A percentile compares a stretch with the other conserved stretches of the same genome.
phyloP scores from a whole-genome alignment of 2,113 vertebrate genomes.

The Philantomba maxwellii region DNA sequence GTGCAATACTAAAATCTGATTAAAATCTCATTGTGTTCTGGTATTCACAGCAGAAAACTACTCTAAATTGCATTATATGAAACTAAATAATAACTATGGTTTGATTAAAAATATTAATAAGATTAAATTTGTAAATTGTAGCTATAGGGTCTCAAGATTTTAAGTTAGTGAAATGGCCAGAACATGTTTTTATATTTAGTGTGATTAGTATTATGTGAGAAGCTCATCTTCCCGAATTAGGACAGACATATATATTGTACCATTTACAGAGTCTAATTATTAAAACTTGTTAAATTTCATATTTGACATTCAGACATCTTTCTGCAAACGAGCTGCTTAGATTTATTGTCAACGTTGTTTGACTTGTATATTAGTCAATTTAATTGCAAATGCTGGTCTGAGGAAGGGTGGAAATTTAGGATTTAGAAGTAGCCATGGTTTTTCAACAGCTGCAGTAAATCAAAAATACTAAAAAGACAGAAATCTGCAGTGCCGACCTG shows the following conservation, averaged over 20 bases:
- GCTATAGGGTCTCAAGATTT: slow-evolving; percentile 72
- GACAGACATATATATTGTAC: slow-evolving; percentile 67
- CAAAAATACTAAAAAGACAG: slow-evolving; percentile 32
- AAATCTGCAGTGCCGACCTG: not conserved
- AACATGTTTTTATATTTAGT: slow-evolving; percentile 68
- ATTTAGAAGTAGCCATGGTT: slow-evolving; percentile 68
- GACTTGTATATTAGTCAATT: slow-evolving; percentile 65
- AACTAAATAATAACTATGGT: slow-evolving; percentile 66
- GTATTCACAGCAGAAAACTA: slow-evolving; percentile 55
- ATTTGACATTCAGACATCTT: slow-evolving; percentile 69
- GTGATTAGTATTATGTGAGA: slow-evolving; percentile 72
- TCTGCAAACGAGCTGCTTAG: slow-evolving; percentile 51
- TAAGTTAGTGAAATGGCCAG: slow-evolving; percentile 79
- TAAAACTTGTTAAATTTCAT: slow-evolving; percentile 76
- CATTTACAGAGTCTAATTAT: slow-evolving; percentile 75
- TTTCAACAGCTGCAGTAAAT: slow-evolving; percentile 60
- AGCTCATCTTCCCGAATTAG: slow-evolving; percentile 71
- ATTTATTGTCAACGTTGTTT: slow-evolving; percentile 46
- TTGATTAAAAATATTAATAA: slow-evolving; percentile 84
- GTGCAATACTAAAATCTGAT: slow-evolving; percentile 62
- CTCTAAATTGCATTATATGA: slow-evolving; percentile 74
- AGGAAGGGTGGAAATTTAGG: slow-evolving; percentile 58
- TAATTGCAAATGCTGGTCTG: slow-evolving; percentile 68
- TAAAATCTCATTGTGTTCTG: slow-evolving; percentile 61
- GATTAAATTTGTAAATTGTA: slow-evolving; percentile 76